phyloP scores from a whole-genome alignment of 2,113 vertebrate species.

The Otis tarda region DNA sequence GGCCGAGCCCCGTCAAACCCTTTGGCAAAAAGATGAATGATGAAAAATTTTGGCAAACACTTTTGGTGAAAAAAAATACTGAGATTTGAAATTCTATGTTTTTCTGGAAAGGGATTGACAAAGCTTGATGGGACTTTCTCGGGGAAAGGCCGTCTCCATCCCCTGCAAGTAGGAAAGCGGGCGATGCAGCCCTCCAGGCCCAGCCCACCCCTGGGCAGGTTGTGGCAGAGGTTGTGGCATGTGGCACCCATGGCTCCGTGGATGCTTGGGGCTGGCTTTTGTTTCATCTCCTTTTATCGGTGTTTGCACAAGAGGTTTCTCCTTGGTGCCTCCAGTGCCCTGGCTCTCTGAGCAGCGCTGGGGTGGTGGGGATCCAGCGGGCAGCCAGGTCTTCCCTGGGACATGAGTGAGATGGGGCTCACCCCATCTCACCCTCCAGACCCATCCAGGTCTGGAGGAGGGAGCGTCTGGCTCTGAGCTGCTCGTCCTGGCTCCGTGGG shows the following conservation, averaged over 20 bases:
- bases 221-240: neutral
- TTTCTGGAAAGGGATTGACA: neutral
- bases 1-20: neutral
- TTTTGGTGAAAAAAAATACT: neutral
- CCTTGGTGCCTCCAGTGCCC: neutral
- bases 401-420: neutral
- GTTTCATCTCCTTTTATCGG: neutral
- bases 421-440: neutral
- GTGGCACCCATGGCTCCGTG: neutral
- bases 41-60: neutral
- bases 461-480: neutral
- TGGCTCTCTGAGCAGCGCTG: neutral
- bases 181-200: neutral
- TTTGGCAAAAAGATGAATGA: neutral
- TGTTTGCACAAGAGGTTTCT: neutral
- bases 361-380: no score
- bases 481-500: neutral
- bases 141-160: neutral
- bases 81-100: neutral
- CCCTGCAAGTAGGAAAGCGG: neutral
- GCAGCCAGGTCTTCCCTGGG: neutral
- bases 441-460: neutral
- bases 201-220: accelerated
- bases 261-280: neutral
- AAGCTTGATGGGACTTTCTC: neutral